Conservation (phyloP, 2,888 invertebrate species). For the Zygothrica quintamaculata region DNA sequence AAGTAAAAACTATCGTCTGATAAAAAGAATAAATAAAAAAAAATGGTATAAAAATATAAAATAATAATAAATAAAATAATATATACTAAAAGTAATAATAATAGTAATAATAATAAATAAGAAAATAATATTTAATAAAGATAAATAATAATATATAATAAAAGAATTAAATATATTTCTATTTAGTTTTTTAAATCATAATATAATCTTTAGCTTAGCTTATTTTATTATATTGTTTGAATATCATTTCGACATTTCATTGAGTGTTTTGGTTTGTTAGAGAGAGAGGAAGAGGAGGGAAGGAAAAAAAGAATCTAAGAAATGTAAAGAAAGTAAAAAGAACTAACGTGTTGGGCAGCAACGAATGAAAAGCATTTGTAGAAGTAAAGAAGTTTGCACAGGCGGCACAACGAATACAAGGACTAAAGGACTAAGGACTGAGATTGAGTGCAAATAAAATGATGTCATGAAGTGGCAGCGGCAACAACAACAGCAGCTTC, state of each 20-base stretch:
- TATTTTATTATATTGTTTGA: conserved; percentile 39
- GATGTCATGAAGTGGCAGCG: conserved; percentile 74
- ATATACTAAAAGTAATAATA: too few relatives aligned
- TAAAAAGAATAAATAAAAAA: too few relatives aligned
- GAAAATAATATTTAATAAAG: too few relatives aligned
- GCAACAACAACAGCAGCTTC: neutral
- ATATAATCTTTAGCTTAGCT: neutral
- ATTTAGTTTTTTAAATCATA: conserved; percentile 21
- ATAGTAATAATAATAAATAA: too few relatives aligned
- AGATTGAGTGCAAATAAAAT: conserved; percentile 81
- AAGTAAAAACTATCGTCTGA: too few relatives aligned
- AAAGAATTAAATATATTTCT: too few relatives aligned
- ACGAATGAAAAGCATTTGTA: conserved; percentile 70
- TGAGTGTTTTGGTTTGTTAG: conserved; percentile 28
- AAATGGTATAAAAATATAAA: too few relatives aligned
- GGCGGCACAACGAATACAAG: conserved; percentile 33
- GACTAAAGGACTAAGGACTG: conserved; percentile 46
- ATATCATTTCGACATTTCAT: conserved; percentile 41
- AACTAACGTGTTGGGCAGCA: conserved; percentile 52
- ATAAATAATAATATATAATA: too few relatives aligned
- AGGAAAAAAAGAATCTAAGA: conserved; percentile 21
- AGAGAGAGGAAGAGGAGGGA: neutral
- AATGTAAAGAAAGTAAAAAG: conserved; percentile 20
- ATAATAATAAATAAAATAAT: too few relatives aligned
- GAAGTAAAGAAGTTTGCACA: conserved; percentile 45